phyloP scores from a whole-genome alignment of 2,797 vertebrate species.

The Notoglanidium macrostoma region DNA sequence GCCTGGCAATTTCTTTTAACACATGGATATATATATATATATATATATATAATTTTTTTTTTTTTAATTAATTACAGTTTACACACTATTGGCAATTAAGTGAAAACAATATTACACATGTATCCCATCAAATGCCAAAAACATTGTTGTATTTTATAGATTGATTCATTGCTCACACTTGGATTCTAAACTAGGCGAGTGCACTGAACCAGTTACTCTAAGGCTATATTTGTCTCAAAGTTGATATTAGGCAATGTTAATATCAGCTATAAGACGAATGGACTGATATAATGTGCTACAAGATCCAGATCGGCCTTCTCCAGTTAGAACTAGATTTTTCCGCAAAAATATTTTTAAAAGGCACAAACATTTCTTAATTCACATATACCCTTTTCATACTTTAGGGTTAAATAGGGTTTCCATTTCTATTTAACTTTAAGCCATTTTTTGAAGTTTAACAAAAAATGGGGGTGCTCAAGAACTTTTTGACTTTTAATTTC shows the following conservation, averaged over 20 bases:
- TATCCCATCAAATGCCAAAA: neutral
- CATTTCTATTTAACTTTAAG: neutral
- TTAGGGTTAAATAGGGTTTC: neutral
- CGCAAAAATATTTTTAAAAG: neutral
- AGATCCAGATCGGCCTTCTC: neutral
- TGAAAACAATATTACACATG: neutral
- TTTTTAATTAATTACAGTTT: neutral
- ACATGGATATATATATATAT: too few species aligned
- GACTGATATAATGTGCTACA: neutral
- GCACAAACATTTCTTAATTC: neutral
- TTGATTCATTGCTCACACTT: neutral
- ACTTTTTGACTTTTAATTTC: neutral
- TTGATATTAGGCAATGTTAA: neutral
- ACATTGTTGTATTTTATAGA: neutral
- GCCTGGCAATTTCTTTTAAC: neutral
- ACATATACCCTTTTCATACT: neutral
- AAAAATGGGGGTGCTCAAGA: neutral
- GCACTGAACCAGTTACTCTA: neutral
- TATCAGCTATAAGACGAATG: neutral
- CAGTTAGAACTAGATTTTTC: neutral
- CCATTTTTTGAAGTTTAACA: neutral
- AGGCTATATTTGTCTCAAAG: neutral
- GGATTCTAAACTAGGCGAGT: neutral
- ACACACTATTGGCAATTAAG: neutral
- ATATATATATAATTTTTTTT: too few species aligned